Percentiles rank a stretch among this genome's conserved stretches.
phyloP scores from a whole-genome alignment of 2,888 invertebrate genomes.

The Oscheius sp. region DNA sequence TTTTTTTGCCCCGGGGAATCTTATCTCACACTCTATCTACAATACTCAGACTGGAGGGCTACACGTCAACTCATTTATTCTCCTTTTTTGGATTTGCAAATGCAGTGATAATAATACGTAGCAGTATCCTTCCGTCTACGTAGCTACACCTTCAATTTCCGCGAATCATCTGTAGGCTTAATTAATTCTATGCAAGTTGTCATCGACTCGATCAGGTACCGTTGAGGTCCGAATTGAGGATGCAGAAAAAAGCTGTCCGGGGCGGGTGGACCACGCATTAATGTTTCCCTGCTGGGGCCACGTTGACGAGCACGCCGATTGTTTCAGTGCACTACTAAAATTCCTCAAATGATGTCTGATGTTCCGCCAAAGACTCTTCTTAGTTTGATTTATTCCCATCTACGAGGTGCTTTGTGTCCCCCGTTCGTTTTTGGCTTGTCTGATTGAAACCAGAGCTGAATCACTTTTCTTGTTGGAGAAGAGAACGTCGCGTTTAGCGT shows the following conservation, averaged over 20 bases:
- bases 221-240: conserved; percentile 10
- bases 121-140: neutral
- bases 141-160: too few relatives aligned
- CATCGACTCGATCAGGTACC: too few relatives aligned
- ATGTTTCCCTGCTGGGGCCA: conserved; percentile 22
- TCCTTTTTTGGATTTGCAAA: neutral
- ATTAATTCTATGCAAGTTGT: too few relatives aligned
- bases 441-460: neutral
- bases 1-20: too few relatives aligned
- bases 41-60: neutral
- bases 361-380: neutral
- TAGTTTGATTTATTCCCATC: neutral
- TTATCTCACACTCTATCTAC: too few relatives aligned
- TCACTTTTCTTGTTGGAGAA: neutral
- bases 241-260: conserved; percentile 19
- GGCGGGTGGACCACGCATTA: conserved; percentile 19
- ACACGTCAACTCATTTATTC: too few relatives aligned
- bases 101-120: neutral
- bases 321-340: conserved; percentile 17
- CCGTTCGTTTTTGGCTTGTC: neutral
- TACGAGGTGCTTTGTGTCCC: neutral
- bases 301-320: conserved; percentile 22
- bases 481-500: neutral
- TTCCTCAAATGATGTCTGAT: neutral
- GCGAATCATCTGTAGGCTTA: too few relatives aligned